Evolutionary conservation across 2,888 invertebrate species (phyloP), one percentile per base, ranked within the genome.

Genomic region (Ypsolopha scabrella): DNA sequence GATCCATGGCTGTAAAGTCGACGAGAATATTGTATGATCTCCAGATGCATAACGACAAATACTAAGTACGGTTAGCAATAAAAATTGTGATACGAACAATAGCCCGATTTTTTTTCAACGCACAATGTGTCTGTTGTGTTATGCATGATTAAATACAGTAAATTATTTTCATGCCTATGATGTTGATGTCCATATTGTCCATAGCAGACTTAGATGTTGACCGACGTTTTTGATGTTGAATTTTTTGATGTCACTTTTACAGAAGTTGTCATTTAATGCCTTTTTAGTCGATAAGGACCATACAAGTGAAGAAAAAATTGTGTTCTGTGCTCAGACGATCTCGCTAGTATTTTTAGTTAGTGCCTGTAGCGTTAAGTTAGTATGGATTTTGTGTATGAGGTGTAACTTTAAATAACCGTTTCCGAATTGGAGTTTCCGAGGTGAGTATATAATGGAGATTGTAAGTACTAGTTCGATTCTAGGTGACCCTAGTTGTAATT

Each of bases 241-340:
- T 67, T 75, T 72, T 79, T 78, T 68, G 74, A 78, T 67, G 64
- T 61, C 71, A 65, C 60, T 35, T 77, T 72, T 78, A 78, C 72
- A 75, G 69, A 76, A 65, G 69, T 75, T 70, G 70, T 70, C 74
- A 67, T 61, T 59, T 56, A 70, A 70, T 75, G 80, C 80, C 80
- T 82, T 82, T 70, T 73, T 82, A 81, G 79, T 68, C 59, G 14
- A 57, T 81, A 79, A 80, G 77, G 68, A 64, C 70, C 72, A 65
- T 67, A 75, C 68, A 73, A 66, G 62, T 68, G 68, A 68, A 64
- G 66, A 59, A 58, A 58, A 65, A 67, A 72, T 76, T 80, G 81
- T 85, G 85, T 86, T 82, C 82, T 77, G 77, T 82, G 80, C 82
- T 82, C 83, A 83, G 72, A 73, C 75, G 86, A 86, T 86, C 86